These are phyloP conservation scores for Alsophila aescularia DNA, from an alignment of 2,888 invertebrate species.

Conservation along the genomic window DNA sequence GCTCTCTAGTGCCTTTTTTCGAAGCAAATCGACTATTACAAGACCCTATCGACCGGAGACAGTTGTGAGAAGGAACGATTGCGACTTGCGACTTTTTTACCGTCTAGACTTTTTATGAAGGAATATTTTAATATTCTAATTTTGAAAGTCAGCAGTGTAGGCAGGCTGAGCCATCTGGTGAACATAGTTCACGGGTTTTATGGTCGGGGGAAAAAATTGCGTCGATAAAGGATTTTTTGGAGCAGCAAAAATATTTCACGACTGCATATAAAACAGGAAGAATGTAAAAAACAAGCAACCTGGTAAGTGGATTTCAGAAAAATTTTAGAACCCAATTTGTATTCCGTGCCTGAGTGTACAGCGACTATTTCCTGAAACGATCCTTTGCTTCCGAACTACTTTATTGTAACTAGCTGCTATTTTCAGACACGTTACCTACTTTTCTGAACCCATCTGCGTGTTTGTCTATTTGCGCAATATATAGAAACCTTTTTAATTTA, in stretches of 20 bases:
- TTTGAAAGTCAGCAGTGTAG: slow-evolving; percentile 41
- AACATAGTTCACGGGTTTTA: slow-evolving; percentile 31
- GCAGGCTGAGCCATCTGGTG: slow-evolving; percentile 35
- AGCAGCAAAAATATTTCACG: slow-evolving; percentile 17
- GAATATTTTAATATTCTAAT: slow-evolving; percentile 39
- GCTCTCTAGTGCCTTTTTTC: slow-evolving; percentile 71
- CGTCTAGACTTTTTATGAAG: slow-evolving; percentile 52
- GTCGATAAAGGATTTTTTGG: slow-evolving; percentile 5
- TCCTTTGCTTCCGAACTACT: slow-evolving; percentile 63
- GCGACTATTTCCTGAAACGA: slow-evolving; percentile 67
- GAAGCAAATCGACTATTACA: slow-evolving; percentile 76
- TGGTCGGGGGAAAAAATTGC: slow-evolving; percentile 17
- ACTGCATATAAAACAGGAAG: slow-evolving; percentile 10
- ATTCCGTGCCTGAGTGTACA: slow-evolving; percentile 58
- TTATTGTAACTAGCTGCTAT: slow-evolving; percentile 62
- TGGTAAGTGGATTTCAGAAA: slow-evolving; percentile 34
- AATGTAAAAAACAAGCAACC: background rate
- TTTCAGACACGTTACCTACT: slow-evolving; percentile 47
- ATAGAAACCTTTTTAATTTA: too few species aligned
- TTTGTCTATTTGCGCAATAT: too few species aligned
- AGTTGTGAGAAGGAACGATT: slow-evolving; percentile 50
- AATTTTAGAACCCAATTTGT: slow-evolving; percentile 60
- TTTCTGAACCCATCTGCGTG: slow-evolving; percentile 18
- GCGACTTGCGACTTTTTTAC: slow-evolving; percentile 47
- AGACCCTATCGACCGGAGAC: slow-evolving; percentile 68